These are phyloP conservation scores for Chirona hameri DNA, from an alignment of 2,888 invertebrate genomes.

Conservation along the genomic window DNA sequence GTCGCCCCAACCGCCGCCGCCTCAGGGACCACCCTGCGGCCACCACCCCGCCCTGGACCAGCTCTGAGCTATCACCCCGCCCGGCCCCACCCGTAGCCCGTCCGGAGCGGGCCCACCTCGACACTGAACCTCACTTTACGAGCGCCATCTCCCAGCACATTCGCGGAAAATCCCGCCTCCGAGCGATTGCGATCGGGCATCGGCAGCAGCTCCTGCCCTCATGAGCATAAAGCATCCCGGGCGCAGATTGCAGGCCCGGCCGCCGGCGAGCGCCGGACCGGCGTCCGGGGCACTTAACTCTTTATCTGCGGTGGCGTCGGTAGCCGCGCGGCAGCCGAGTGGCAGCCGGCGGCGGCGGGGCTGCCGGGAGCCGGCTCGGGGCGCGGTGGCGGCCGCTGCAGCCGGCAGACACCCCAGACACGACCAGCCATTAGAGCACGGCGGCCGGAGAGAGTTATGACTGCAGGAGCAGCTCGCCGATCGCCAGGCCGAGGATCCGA, in stretches of 20 bases:
- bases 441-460: neutral
- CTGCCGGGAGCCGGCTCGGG: neutral
- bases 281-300: neutral
- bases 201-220: neutral
- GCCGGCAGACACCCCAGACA: neutral
- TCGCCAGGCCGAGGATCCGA: neutral
- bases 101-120: no score
- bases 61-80: no score
- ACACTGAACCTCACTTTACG: neutral
- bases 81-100: no score
- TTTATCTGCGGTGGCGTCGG: neutral
- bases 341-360: neutral
- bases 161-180: neutral
- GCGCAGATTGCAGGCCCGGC: neutral
- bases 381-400: neutral
- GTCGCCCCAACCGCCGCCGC: neutral
- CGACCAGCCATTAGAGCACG: neutral
- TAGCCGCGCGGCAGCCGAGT: neutral
- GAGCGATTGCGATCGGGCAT: neutral
- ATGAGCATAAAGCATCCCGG: neutral
- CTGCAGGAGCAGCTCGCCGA: no score
- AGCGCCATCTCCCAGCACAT: neutral
- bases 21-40: neutral
- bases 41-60: no score
- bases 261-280: neutral